Conservation (phyloP, 2,113 vertebrate genomes). For the Chloroceryle aenea region DNA sequence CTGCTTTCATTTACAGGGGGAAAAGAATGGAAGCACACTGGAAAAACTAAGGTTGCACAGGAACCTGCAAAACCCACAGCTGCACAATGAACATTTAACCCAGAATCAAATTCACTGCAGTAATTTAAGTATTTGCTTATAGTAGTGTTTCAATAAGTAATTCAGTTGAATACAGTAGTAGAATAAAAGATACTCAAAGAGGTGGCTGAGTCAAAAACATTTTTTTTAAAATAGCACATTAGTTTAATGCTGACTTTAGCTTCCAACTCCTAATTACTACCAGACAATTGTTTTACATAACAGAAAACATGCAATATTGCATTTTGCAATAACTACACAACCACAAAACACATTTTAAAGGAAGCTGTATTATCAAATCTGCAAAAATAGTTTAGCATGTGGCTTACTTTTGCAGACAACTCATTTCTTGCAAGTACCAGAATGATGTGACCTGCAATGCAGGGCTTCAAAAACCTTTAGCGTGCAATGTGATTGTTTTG, state of each 20-base stretch:
- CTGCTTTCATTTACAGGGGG: not conserved
- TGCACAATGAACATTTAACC: not conserved
- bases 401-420: not conserved
- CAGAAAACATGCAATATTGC: not conserved
- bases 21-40: not conserved
- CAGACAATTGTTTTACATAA: not conserved
- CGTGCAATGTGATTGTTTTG: not conserved
- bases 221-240: conserved; percentile 1
- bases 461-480: not conserved
- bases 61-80: not conserved
- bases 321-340: conserved; percentile 7
- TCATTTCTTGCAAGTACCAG: not conserved
- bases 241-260: not conserved
- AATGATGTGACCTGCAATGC: not conserved
- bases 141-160: not conserved
- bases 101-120: not conserved
- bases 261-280: not conserved
- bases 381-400: not conserved
- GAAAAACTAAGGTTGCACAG: not conserved
- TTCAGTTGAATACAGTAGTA: not conserved
- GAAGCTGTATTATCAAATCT: not conserved
- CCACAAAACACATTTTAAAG: not conserved
- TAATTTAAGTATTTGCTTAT: not conserved
- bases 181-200: not conserved
- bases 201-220: not conserved